Conservation (phyloP, 2,888 invertebrate genomes). For the Neoascia interrupta region DNA sequence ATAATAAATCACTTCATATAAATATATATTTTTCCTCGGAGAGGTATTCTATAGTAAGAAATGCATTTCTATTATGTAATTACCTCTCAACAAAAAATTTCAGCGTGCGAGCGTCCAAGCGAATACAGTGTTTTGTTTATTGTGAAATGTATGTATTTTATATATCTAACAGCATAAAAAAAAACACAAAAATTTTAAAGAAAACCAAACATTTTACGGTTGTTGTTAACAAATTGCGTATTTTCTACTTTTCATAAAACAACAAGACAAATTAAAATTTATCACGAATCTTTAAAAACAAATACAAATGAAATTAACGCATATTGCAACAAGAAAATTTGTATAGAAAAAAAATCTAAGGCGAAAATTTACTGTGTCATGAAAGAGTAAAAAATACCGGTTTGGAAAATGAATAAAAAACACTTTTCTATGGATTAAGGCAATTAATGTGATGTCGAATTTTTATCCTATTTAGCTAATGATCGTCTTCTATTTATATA, state of each 20-base stretch:
- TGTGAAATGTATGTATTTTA: conserved; percentile 63
- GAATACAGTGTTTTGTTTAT: conserved; percentile 63
- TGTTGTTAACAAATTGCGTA: conserved; percentile 69
- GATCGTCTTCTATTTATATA: conserved; percentile 69
- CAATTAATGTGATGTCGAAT: conserved; percentile 69
- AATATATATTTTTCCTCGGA: conserved; percentile 63
- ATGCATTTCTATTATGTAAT: conserved; percentile 48
- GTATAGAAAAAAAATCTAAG: neutral
- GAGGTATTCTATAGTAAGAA: conserved; percentile 56
- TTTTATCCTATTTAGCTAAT: conserved; percentile 68
- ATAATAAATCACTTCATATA: conserved; percentile 14
- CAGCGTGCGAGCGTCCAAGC: conserved; percentile 62
- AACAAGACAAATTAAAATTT: conserved; percentile 46
- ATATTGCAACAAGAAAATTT: conserved; percentile 19
- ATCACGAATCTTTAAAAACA: conserved; percentile 38
- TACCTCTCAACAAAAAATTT: conserved; percentile 38
- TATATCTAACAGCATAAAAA: conserved; percentile 57
- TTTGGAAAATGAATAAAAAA: conserved; percentile 28
- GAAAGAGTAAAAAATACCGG: conserved; percentile 27
- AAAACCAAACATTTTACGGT: conserved; percentile 51
- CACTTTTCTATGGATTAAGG: conserved; percentile 66
- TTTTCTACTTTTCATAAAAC: conserved; percentile 70
- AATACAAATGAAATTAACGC: conserved; percentile 8
- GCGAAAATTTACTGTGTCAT: conserved; percentile 73
- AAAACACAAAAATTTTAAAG: conserved; percentile 14